A percentile compares a stretch with the other conserved stretches of the same genome.
Conservation (phyloP, 2,888 invertebrate genomes). For the Crematogaster levior region DNA sequence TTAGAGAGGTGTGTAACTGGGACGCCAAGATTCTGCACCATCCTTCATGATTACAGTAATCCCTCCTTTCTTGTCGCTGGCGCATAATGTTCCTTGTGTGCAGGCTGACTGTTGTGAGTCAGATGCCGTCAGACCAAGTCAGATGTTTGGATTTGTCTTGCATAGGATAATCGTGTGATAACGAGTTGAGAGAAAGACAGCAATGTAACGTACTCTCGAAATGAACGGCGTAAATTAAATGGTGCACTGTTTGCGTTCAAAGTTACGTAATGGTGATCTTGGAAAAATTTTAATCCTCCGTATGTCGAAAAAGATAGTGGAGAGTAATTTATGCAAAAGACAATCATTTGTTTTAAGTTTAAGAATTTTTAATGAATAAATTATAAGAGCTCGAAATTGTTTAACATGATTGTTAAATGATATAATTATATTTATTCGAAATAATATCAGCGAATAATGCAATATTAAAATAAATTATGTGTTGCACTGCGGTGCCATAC, state of each 20-base stretch:
- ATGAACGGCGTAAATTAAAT: slow-evolving; percentile 28
- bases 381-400: neutral
- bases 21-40: neutral
- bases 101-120: slow-evolving; percentile 3
- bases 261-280: too few species aligned
- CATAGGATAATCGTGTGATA: slow-evolving; percentile 15
- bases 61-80: slow-evolving; percentile 24
- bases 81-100: slow-evolving; percentile 21
- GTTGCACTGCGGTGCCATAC: neutral
- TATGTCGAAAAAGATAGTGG: neutral
- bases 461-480: slow-evolving; percentile 8
- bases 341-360: neutral
- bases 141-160: neutral
- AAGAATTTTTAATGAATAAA: neutral
- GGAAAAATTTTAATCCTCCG: neutral
- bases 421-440: neutral
- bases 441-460: neutral
- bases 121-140: slow-evolving; percentile 17
- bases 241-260: neutral
- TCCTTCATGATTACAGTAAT: slow-evolving; percentile 28
- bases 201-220: slow-evolving; percentile 1
- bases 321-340: neutral
- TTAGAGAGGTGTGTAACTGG: slow-evolving; percentile 56
- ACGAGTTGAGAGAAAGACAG: slow-evolving; percentile 8
- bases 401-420: neutral